Evolutionary conservation across 2,888 invertebrate genomes (phyloP).

Genomic region (Phlogophora meticulosa): DNA sequence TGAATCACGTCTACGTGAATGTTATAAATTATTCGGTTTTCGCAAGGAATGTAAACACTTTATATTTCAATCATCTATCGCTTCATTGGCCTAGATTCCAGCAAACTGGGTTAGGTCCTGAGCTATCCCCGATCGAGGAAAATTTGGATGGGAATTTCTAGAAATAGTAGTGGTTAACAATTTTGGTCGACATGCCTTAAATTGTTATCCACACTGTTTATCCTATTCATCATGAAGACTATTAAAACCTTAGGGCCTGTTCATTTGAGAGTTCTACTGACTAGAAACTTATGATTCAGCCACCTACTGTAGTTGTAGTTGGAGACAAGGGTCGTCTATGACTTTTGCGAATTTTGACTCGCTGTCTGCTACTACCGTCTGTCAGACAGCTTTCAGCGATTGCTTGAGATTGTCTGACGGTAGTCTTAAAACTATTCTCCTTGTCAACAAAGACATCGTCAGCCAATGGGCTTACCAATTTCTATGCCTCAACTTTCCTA

Average conservation of each 20-base stretch:
- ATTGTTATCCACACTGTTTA: too few relatives aligned
- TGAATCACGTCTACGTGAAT: conserved; percentile 28
- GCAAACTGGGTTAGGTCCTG: background rate
- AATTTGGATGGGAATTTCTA: conserved; percentile 1
- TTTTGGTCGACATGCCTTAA: too few relatives aligned
- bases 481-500: too few relatives aligned
- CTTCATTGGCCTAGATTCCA: conserved; percentile 40
- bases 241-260: background rate
- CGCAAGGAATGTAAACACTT: conserved; percentile 52
- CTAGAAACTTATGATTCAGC: background rate
- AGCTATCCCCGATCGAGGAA: background rate
- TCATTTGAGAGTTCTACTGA: too few relatives aligned
- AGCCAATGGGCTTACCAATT: too few relatives aligned
- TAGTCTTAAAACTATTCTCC: too few relatives aligned
- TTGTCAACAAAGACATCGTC: too few relatives aligned
- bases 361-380: too few relatives aligned
- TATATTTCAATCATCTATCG: conserved; percentile 45
- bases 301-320: background rate
- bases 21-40: conserved; percentile 48
- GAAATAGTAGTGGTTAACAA: background rate
- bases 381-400: too few relatives aligned
- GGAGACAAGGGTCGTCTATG: background rate
- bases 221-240: background rate
- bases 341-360: too few relatives aligned
- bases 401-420: too few relatives aligned